Evolutionary conservation across 23 tunicate species (phyloP), one percentile per base, ranked within the genome.

Genomic region (Ciona savignyi): DNA sequence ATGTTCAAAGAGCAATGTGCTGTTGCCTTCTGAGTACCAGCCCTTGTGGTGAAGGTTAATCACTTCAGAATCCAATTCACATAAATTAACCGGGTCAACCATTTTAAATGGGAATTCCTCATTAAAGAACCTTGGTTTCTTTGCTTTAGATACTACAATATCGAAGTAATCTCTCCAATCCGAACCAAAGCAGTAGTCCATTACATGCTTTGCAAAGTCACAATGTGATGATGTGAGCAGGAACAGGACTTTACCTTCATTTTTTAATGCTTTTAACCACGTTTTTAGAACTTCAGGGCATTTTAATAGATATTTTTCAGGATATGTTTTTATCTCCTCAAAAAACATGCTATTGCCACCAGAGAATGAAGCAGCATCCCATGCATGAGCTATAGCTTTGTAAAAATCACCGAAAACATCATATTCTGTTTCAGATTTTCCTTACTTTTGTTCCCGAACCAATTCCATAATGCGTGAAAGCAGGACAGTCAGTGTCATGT

Each of bases 11-110:
- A 77, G 60, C 2, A 30, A 6, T n/a, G 66, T 15, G 27, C 81
- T 30, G 74, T 77, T 77, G 63, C 81, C 81, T 66, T 77, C 60
- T 22, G 73, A 66, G 49, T 77, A 77, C 81, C 81, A 77, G 0
- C 70, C 70, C 19, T 64, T 64, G 27, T 21, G 51, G 31, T 74
- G 9, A 4, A 74, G 32, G 6, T 29, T 0, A 4, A 2, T 15
- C 19, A 34, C 66, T 30, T 60, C 70, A n/a, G 66, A 23, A 48
- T 61, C 69, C 23, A 21, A 22, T 31, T 62, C 79, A n/a, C 4
- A 20, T 23, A 63, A 61, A 19, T 25, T 1, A 23, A 66, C 32
- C 1, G 51, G n/a, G 33, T 77, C 83, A 29, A 79, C 69, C 4
- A 23, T 25, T 79, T 21, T 60, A 60, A 79, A 79, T 26, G 70